Evolutionary conservation across 2,113 vertebrate species (phyloP).

Genomic region (Grammomys surdaster): DNA sequence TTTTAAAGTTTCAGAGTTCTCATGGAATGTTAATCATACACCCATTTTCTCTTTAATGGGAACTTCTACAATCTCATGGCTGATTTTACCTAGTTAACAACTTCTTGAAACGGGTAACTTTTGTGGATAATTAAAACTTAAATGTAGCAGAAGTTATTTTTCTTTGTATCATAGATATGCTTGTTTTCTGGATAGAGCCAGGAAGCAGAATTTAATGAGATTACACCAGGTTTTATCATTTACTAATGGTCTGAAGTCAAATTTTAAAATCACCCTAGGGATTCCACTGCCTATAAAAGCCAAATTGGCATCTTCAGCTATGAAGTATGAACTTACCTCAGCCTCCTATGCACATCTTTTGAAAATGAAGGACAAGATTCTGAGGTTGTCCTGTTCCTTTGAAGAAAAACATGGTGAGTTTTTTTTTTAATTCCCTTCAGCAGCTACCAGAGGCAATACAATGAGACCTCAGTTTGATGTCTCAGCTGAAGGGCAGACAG

Average conservation of each 20-base stretch:
- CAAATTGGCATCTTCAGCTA: conserved; percentile 34
- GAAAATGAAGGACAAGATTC: conserved; percentile 73
- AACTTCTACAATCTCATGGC: too few species aligned
- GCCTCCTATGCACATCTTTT: conserved; percentile 44
- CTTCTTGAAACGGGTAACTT: not conserved
- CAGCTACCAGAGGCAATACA: conserved; percentile 4
- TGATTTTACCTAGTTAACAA: not conserved
- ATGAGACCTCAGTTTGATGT: conserved; percentile 67
- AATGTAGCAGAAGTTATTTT: not conserved
- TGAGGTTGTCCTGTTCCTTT: conserved; percentile 48
- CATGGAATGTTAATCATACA: not conserved
- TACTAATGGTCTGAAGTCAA: not conserved
- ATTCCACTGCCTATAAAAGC: not conserved
- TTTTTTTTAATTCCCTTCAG: conserved; percentile 64
- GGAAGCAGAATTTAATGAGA: not conserved
- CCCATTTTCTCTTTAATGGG: not conserved
- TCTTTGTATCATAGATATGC: not conserved
- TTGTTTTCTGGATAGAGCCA: not conserved
- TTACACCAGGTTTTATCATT: not conserved
- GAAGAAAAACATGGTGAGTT: conserved; percentile 51
- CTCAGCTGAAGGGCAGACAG: conserved; percentile 72
- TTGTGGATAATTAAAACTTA: conserved; percentile 21
- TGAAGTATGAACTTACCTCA: conserved; percentile 32
- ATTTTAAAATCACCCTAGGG: not conserved
- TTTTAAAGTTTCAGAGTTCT: not conserved